Evolutionary conservation across 2,888 invertebrate genomes (phyloP), one percentile per base, ranked within the genome.

Genomic region (Epirrita christyi): DNA sequence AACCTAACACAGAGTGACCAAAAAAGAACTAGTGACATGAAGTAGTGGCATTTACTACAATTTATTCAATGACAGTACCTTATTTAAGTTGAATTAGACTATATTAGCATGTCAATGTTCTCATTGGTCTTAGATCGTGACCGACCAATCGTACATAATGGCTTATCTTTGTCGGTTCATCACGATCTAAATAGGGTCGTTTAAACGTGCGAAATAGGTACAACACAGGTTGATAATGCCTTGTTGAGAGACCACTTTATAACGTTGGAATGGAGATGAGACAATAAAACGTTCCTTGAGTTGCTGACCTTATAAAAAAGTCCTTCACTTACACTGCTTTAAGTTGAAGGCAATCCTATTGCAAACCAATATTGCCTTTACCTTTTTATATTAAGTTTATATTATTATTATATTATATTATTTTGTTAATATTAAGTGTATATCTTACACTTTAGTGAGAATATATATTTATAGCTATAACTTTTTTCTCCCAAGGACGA

Each of bases 161-260:
- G 27, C 41, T 36, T 50, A 47, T 55, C 49, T 43, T 53, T 49
- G 55, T 41, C 43, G 8, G 51, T 45, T 37, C 21, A 53, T 49
- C 53, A 45, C 47, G 53, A 56, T 40, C 44, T 34, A 37, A 57
- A 52, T 34, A 38, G 29, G 57, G 57, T 55, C 48, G 15, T 32
- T 41, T 41, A 32, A 48, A 41, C 49, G 49, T 49, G 42, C 21
- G 7, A 42, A 27, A 34, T 27, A 42, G 15, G 9, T 14, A 7
- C 40, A 15, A 9, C 9, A 32, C 37, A 37, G 37, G 37, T 37
- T 37, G 15, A 14, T 40, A 15, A 14, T 40, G 9, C 10, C 40
- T 40, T 40, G 40, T 36, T 36, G 36, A 36, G 11, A 36, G n/a
- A 36, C 36, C 36, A 11, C 11, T 36, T 36, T 36, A 36, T 36